Base-by-base conservation (phyloP, 1,140 invertebrate species). In the Cotesia typhae region DNA sequence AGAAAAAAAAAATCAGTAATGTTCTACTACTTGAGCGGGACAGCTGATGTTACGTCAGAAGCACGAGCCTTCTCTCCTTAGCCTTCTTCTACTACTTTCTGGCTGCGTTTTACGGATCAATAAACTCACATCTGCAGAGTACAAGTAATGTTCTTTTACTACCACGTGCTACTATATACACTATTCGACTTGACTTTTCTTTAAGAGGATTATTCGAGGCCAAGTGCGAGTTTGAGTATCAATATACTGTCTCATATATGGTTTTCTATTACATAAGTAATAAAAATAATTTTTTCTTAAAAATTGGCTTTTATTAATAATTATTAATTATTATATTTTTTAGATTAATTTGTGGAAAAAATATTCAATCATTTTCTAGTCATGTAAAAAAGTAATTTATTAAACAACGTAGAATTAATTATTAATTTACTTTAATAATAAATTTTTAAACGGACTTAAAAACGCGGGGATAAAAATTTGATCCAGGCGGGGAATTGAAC, bases 1-100 rank as follows among this genome's bases (percentile, higher is more conserved):
- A n/a, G 36, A n/a, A 9, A 64, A 7, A 38, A 20, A 47, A 78
- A 76, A 76, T 77, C 71, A 51, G 57, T 72, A 78, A 78, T 78
- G 74, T 52, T 70, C 66, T 35, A 63, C 67, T 64, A 73, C 67
- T 73, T 73, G 52, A 71, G 55, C 38, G 57, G 51, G 37, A 63
- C 61, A 71, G 76, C 75, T 75, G 77, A 81, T 83, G 79, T 82
- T 78, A 76, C 75, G 76, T 81, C 78, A 77, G 72, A 69, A 74
- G 77, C 64, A 70, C 70, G 72, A 63, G 70, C 20, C 70, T 74
- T 75, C 77, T 77, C 77, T 60, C 77, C 78, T 76, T 61, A 61
- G 73, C 74, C 65, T 6, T 47, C 41, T 10, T 47, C 4, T 47
- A 47, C 41, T 47, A 47, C 41, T 6, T 7, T 47, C 41, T 47